Evolutionary conservation across 2,113 vertebrate species (phyloP).

Genomic region (Festucalex cinctus): DNA sequence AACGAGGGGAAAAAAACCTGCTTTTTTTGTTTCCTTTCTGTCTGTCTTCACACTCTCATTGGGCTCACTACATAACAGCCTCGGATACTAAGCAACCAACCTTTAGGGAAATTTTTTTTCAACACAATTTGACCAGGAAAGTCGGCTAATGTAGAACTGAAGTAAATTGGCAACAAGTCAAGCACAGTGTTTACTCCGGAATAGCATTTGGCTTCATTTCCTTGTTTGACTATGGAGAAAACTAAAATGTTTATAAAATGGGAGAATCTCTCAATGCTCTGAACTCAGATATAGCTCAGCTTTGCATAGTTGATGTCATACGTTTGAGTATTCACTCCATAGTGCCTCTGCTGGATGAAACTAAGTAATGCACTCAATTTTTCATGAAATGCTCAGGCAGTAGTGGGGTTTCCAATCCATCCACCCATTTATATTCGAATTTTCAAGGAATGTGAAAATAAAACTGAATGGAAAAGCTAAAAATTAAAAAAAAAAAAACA

Average conservation of each 20-base stretch:
- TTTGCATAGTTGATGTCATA: background rate
- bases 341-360: background rate
- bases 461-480: too few species aligned
- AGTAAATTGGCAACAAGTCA: background rate
- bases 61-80: conserved; percentile 25
- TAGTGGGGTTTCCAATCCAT: too few species aligned
- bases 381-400: too few species aligned
- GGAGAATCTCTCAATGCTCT: background rate
- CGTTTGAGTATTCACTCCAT: background rate
- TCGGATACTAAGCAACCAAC: background rate
- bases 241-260: background rate
- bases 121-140: background rate
- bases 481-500: too few species aligned
- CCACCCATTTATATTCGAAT: too few species aligned
- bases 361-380: too few species aligned
- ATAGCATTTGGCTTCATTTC: background rate
- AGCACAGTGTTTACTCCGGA: background rate
- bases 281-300: background rate
- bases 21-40: background rate
- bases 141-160: background rate
- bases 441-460: too few species aligned
- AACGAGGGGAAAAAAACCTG: background rate
- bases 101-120: background rate
- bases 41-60: conserved; percentile 12
- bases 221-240: background rate